Conservation (phyloP, 2,888 invertebrate species). For the Caenorhabditis uteleia region DNA sequence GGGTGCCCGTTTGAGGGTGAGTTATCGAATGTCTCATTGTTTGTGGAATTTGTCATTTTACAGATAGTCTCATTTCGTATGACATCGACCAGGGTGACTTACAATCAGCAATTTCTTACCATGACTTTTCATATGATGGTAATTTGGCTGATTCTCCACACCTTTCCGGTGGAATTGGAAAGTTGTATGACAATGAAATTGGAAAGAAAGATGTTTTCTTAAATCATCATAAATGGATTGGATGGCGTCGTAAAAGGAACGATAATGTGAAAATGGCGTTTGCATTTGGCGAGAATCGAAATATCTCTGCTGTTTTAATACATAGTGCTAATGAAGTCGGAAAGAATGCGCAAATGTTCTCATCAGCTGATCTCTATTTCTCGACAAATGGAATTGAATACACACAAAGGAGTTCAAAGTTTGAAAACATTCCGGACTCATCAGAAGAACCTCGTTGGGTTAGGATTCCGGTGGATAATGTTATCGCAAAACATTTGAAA, state of each 20-base stretch:
- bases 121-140: conserved; percentile 77
- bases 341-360: conserved; percentile 44
- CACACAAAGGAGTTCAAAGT: conserved; percentile 43
- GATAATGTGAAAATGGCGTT: conserved; percentile 75
- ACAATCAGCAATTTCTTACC: conserved; percentile 33
- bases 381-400: conserved; percentile 45
- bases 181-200: conserved; percentile 77
- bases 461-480: conserved; percentile 81
- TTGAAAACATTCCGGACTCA: conserved; percentile 47
- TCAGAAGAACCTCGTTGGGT: conserved; percentile 78
- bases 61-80: conserved; percentile 85
- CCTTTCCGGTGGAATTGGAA: conserved; percentile 82
- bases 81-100: conserved; percentile 69
- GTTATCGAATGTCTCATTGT: not conserved
- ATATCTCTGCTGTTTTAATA: conserved; percentile 83
- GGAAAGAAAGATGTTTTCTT: conserved; percentile 70
- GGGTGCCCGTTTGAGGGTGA: conserved; percentile 86
- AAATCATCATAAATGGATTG: conserved; percentile 82
- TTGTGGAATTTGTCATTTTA: conserved; percentile 33
- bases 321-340: conserved; percentile 79
- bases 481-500: conserved; percentile 77
- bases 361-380: conserved; percentile 35
- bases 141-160: conserved; percentile 70
- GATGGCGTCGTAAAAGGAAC: conserved; percentile 76
- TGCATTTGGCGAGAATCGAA: conserved; percentile 85